Evolutionary conservation across 2,797 vertebrate genomes (phyloP), one percentile per base, ranked within the genome.

Genomic region (Chelidonichthys spinosus): DNA sequence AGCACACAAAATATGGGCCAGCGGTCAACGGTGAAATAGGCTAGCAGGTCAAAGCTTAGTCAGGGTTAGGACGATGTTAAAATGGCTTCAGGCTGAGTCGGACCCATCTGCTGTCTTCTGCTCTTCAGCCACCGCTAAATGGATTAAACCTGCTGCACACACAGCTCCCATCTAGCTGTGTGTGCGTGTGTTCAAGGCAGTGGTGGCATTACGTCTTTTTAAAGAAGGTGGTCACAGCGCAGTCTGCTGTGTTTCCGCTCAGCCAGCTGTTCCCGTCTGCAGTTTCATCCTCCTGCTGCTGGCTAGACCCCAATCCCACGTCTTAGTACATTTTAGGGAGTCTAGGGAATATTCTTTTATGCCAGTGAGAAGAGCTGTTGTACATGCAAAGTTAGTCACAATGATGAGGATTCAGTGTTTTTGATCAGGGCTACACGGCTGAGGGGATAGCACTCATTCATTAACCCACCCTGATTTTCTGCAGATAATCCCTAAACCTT

Each of bases 91-190:
- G 75, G 54, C 46, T 50, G 78, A 76, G 64, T 89, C 83, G 84
- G 68, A 87, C 46, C 91, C 89, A 91, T 92, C 90, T 93, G 92
- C 69, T 76, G 67, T 68, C 63, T 66, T 58, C 60, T 75, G 78
- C 63, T 82, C 69, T 66, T 82, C 79, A 79, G 82, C 75, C 74
- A 54, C n/a, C 50, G 35, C 84, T 92, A 92, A 93, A 76, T 61
- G 87, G 91, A 92, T 93, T 93, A 92, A 72, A 85, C 47, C 18
- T 76, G 55, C 11, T 67, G 67, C 68, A 33, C 72, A 70, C 71
- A 60, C 50, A 63, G 50, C 25, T 63, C 71, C 62, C 25, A 9
- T 65, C 11, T 63, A 55, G 25, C 54, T 63, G 61, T 36, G 72
- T 63, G 47, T 74, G 7, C 35, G 33, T 58, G 39, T 50, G 64